Percentiles rank a stretch among this genome's conserved stretches.
Evolutionary conservation across 1,140 invertebrate genomes (phyloP).

Genomic region (Scaptomyza hsui): DNA sequence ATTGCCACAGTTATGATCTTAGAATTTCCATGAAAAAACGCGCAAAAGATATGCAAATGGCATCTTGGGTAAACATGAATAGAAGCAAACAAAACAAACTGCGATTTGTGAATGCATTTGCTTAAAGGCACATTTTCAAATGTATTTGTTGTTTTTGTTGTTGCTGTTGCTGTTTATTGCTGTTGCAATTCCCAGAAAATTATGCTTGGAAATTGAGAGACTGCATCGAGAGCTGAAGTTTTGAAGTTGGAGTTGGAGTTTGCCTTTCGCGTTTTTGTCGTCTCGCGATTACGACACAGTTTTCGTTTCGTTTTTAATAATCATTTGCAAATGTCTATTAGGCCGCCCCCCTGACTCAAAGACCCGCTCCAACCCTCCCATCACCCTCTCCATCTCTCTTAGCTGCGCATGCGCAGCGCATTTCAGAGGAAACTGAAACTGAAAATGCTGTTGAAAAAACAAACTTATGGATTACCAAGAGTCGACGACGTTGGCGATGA

Average conservation of each 20-base stretch:
- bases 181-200: slow-evolving; percentile 67
- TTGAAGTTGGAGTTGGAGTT: slow-evolving; percentile 17
- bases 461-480: background rate
- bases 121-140: slow-evolving; percentile 32
- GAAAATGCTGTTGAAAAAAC: slow-evolving; percentile 27
- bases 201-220: slow-evolving; percentile 62
- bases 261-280: slow-evolving; percentile 55
- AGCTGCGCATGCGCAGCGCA: slow-evolving; percentile 51
- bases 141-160: slow-evolving; percentile 9
- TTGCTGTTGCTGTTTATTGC: slow-evolving; percentile 22
- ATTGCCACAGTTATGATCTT: slow-evolving; percentile 30
- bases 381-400: too few relatives aligned
- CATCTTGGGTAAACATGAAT: slow-evolving; percentile 30
- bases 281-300: slow-evolving; percentile 62
- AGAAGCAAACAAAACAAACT: slow-evolving; percentile 36
- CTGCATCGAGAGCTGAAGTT: slow-evolving; percentile 15
- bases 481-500: slow-evolving; percentile 29
- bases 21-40: slow-evolving; percentile 57
- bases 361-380: background rate
- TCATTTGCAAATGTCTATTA: slow-evolving; percentile 65
- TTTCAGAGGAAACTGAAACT: slow-evolving; percentile 55
- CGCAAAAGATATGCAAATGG: slow-evolving; percentile 54
- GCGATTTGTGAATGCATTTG: slow-evolving; percentile 47
- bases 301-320: slow-evolving; percentile 76
- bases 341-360: slow-evolving; percentile 21